phyloP scores from a whole-genome alignment of 2,888 invertebrate genomes.

The Lagria hirta region DNA sequence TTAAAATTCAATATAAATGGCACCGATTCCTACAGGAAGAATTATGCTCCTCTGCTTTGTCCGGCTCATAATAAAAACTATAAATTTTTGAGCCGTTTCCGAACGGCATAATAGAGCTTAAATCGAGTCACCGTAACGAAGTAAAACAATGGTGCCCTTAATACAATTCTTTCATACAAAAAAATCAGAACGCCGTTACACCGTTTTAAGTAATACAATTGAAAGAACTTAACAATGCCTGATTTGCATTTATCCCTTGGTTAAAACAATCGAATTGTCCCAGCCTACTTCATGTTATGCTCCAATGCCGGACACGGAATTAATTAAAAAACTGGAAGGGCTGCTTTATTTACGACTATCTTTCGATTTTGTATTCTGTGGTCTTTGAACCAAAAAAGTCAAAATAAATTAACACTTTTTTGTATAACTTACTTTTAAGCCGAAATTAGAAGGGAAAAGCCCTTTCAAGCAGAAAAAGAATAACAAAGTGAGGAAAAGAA shows the following conservation, averaged over 20 bases:
- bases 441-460: too few relatives aligned
- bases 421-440: too few relatives aligned
- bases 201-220: conserved; percentile 48
- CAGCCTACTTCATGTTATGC: conserved; percentile 18
- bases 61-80: too few relatives aligned
- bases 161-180: conserved; percentile 44
- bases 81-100: conserved; percentile 49
- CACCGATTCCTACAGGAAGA: too few relatives aligned
- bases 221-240: conserved; percentile 28
- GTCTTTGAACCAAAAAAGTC: too few relatives aligned
- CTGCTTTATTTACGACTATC: neutral
- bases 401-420: too few relatives aligned
- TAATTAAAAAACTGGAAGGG: conserved; percentile 16
- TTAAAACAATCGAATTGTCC: conserved; percentile 45
- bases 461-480: too few relatives aligned
- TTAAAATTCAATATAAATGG: too few relatives aligned
- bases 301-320: conserved; percentile 24
- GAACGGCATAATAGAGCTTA: conserved; percentile 45
- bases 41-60: too few relatives aligned
- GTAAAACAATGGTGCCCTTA: conserved; percentile 45
- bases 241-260: conserved; percentile 43
- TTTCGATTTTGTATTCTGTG: too few relatives aligned
- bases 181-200: conserved; percentile 43
- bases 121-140: conserved; percentile 47
- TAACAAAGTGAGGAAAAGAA: too few relatives aligned